Evolutionary conservation across 1,140 invertebrate species (phyloP).

Genomic region (Papilio machaon): DNA sequence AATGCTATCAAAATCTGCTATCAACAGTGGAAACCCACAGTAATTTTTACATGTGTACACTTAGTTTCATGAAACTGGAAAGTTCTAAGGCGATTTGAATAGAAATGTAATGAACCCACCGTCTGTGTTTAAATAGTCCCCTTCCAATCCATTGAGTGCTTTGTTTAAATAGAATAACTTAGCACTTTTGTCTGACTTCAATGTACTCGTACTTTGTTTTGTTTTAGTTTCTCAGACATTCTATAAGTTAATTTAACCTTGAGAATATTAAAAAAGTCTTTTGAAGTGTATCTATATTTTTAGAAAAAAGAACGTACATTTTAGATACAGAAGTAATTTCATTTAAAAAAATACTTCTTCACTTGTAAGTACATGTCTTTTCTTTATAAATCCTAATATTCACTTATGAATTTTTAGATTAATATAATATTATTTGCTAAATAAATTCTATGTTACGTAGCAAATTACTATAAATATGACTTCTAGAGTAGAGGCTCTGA

Average conservation of each 20-base stretch:
- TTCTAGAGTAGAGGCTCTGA: too few species aligned
- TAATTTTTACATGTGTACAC: not conserved
- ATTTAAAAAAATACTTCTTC: not conserved
- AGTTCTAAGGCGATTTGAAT: conserved; percentile 7
- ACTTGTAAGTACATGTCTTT: not conserved
- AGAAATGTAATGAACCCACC: conserved; percentile 8
- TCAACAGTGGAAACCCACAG: not conserved
- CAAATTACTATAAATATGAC: too few species aligned
- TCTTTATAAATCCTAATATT: too few species aligned
- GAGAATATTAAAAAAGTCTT: not conserved
- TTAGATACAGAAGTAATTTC: too few species aligned
- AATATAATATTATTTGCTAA: too few species aligned
- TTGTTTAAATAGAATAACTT: conserved; percentile 24
- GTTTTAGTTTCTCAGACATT: conserved; percentile 15
- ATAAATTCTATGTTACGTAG: too few species aligned
- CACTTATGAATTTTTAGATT: too few species aligned
- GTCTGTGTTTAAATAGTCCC: conserved; percentile 3
- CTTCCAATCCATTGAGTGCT: conserved; percentile 24
- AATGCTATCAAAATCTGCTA: not conserved
- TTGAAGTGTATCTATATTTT: not conserved
- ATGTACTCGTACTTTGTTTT: conserved; percentile 24
- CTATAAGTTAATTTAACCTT: not conserved
- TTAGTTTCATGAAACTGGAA: not conserved
- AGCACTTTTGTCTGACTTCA: conserved; percentile 18
- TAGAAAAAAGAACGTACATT: not conserved